Evolutionary conservation across 2,797 vertebrate species (phyloP), one percentile per base, ranked within the genome.

Genomic region (Strix occidentalis): DNA sequence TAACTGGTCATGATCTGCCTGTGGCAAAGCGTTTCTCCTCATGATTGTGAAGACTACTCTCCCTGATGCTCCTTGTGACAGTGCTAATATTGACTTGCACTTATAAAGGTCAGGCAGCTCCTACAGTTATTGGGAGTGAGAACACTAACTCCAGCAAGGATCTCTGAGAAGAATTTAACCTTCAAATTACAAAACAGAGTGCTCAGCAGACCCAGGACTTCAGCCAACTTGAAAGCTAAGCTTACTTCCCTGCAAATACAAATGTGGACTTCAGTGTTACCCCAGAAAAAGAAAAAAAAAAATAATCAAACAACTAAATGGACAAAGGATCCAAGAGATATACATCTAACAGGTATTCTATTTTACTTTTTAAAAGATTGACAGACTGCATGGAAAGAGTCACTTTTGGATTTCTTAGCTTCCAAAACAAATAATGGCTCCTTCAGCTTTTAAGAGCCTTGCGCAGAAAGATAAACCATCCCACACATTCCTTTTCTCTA

Each of bases 61-160:
- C 91, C 84, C 92, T 13, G 39, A 91, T 87, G 72, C 66, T 97
- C 35, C 74, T 77, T 96, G 95, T 96, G 95, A 93, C 94, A 95
- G 80, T 84, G 84, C 24, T 94, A 97, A 94, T 97, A 97, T 93
- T 97, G 96, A 97, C 97, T 97, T 96, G 76, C 60, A 94, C 90
- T 97, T 97, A 90, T 4, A 97, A 98, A 98, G 98, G 97, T 98
- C 97, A 97, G 92, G 66, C 93, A 96, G 79, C 90, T 98, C 91
- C 88, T 93, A 86, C 91, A 96, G 95, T 95, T 97, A 92, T 90
- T 87, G 87, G 83, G 88, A 97, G 84, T 76, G 87, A 97, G 96
- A 96, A 92, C 66, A 96, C 28, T 78, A 95, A 94, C 70, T 97
- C 86, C 92, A 97, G 87, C 68, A 90, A 96, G 46, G 84, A 33